Percentiles rank a stretch among this genome's conserved stretches.
phyloP scores from a whole-genome alignment of 2,113 vertebrate genomes.

The Epinephelus moara region DNA sequence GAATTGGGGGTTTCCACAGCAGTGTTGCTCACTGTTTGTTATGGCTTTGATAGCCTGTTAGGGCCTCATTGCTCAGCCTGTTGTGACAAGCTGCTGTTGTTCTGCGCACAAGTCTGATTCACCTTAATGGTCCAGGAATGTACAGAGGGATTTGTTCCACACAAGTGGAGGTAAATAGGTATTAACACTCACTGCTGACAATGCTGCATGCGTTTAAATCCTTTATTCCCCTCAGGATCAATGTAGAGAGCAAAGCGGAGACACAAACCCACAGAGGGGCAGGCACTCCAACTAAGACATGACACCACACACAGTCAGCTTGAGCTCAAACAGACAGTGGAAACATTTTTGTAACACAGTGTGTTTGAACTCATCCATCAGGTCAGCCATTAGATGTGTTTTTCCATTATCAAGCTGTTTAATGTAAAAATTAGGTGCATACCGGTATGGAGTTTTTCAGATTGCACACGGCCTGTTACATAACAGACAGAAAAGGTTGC shows the following conservation, averaged over 20 bases:
- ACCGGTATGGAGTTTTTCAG: too few species aligned
- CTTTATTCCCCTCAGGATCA: not conserved
- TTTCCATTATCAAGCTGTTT: too few species aligned
- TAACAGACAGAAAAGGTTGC: too few species aligned
- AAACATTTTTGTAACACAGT: too few species aligned
- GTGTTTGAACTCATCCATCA: not conserved
- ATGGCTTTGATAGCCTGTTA: slow-evolving; percentile 41
- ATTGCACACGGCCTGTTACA: too few species aligned
- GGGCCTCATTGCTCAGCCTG: slow-evolving; percentile 39
- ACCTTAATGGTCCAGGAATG: slow-evolving; percentile 24
- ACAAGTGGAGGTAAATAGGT: slow-evolving; percentile 40
- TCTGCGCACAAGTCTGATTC: slow-evolving; percentile 29
- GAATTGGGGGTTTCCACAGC: slow-evolving; percentile 27
- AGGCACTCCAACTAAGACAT: not conserved
- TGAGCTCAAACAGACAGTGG: not conserved
- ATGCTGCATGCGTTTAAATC: slow-evolving; percentile 28
- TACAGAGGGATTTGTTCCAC: slow-evolving; percentile 56
- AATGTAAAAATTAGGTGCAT: too few species aligned
- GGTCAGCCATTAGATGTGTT: too few species aligned
- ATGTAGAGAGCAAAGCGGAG: not conserved
- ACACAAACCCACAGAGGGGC: not conserved
- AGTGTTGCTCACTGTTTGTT: slow-evolving; percentile 26
- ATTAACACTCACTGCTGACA: slow-evolving; percentile 41
- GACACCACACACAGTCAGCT: not conserved
- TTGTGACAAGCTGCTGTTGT: slow-evolving; percentile 50